A percentile compares a stretch with the other conserved stretches of the same genome.
These are phyloP conservation scores for Lophotis ruficrista DNA, from an alignment of 2,113 vertebrate genomes.

Conservation along the genomic window DNA sequence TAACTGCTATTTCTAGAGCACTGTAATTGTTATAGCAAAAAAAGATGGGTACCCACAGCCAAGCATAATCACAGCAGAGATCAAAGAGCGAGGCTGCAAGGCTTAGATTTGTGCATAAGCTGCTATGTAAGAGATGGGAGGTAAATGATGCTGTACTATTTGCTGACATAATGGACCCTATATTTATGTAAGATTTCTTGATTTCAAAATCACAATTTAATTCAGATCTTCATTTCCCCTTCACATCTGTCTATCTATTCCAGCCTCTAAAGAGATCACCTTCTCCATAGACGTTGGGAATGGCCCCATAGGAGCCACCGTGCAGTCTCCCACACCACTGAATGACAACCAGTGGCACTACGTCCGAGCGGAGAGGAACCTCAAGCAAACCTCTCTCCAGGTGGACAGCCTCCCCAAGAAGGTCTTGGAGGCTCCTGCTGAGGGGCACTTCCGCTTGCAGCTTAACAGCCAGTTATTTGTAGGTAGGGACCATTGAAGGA, in stretches of 20 bases:
- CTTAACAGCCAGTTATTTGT: conserved; percentile 93
- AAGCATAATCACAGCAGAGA: conserved; percentile 6
- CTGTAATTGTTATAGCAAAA: background rate
- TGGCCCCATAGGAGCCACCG: conserved; percentile 81
- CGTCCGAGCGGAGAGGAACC: conserved; percentile 87
- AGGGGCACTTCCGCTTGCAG: conserved; percentile 87
- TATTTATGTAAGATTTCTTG: conserved; percentile 36
- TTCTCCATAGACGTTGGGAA: conserved; percentile 93
- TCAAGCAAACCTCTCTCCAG: conserved; percentile 90
- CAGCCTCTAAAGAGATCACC: conserved; percentile 88
- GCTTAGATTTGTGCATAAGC: conserved; percentile 20
- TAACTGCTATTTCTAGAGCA: background rate
- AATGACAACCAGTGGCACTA: conserved; percentile 98
- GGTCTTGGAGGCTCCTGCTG: conserved; percentile 80
- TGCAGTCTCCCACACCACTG: conserved; percentile 85
- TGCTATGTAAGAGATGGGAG: conserved; percentile 34
- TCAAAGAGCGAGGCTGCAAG: conserved; percentile 1
- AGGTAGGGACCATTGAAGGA: conserved; percentile 78
- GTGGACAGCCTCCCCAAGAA: conserved; percentile 89
- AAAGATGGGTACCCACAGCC: background rate
- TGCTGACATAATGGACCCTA: background rate
- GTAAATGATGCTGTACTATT: conserved; percentile 38
- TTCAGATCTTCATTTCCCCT: background rate
- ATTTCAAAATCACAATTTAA: background rate
- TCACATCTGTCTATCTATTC: conserved; percentile 12